A percentile compares a stretch with the other conserved stretches of the same genome.
Evolutionary conservation across 2,797 vertebrate genomes (phyloP).

Genomic region (Coracias cyanogaster): DNA sequence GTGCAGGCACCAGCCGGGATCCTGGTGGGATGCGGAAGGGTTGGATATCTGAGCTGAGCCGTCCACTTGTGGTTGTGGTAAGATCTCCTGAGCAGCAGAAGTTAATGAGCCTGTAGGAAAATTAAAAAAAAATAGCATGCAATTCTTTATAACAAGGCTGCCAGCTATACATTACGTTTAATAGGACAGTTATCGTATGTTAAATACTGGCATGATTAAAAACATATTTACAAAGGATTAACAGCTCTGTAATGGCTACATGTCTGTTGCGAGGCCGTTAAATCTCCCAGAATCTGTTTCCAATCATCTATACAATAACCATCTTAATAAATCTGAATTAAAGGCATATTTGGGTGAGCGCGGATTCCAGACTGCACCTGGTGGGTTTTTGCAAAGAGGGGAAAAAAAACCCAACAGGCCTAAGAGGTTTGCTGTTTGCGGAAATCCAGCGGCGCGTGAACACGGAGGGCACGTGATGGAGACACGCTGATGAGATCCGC

Average conservation of each 20-base stretch:
- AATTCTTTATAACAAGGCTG: not conserved
- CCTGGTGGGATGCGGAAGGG: not conserved
- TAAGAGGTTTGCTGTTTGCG: not conserved
- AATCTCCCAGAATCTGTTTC: constrained; percentile 56
- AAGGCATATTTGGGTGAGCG: not conserved
- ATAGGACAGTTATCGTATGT: constrained; percentile 50
- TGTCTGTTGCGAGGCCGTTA: constrained; percentile 43
- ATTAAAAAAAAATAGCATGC: not conserved
- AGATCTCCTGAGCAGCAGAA: constrained; percentile 30
- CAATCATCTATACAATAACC: constrained; percentile 59
- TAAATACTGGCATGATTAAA: constrained; percentile 72
- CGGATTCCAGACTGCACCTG: constrained; percentile 36
- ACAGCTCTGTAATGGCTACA: constrained; percentile 53
- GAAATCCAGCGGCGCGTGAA: rapidly evolving
- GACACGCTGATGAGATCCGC: rapidly evolving
- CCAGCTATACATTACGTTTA: constrained; percentile 33
- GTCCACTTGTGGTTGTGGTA: not conserved
- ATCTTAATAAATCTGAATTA: constrained; percentile 57
- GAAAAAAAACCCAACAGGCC: rapidly evolving
- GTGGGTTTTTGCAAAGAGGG: not conserved
- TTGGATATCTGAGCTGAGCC: not conserved
- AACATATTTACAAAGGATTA: constrained; percentile 74
- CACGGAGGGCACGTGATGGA: rapidly evolving
- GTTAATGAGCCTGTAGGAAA: constrained; percentile 33
- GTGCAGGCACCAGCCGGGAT: not conserved